Evolutionary conservation across 2,888 invertebrate genomes (phyloP).

Genomic region (Plemyria rubiginata): DNA sequence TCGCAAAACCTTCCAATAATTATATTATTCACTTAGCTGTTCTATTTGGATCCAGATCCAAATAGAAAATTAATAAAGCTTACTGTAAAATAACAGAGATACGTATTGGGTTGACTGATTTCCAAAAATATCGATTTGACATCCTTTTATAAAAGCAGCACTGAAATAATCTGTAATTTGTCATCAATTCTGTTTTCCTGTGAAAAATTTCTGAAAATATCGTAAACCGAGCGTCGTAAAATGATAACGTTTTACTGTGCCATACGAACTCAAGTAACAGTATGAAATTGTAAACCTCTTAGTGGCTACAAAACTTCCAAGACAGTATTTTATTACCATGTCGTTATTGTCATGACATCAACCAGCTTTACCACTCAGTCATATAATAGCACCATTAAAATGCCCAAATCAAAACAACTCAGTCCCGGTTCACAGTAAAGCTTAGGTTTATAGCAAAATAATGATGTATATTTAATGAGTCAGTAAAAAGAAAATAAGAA

Average conservation of each 20-base stretch:
- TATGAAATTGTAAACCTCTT: constrained; percentile 17
- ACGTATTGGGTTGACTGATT: background rate
- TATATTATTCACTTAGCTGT: too few relatives aligned
- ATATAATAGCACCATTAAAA: constrained; percentile 12
- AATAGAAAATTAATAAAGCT: too few relatives aligned
- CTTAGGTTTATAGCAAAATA: background rate
- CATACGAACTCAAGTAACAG: constrained; percentile 17
- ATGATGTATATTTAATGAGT: constrained; percentile 4
- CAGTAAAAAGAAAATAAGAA: background rate
- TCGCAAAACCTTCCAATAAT: too few relatives aligned
- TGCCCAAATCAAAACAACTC: constrained; percentile 20
- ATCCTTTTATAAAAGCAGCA: background rate
- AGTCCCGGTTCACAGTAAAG: background rate
- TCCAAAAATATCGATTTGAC: background rate
- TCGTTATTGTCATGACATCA: constrained; percentile 19
- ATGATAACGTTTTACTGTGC: constrained; percentile 19
- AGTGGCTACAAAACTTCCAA: constrained; percentile 8
- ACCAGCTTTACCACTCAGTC: constrained; percentile 15
- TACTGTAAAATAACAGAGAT: too few relatives aligned
- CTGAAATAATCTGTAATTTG: constrained; percentile 17
- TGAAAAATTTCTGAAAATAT: constrained; percentile 22
- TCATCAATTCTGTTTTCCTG: constrained; percentile 17
- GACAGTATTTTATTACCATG: constrained; percentile 19
- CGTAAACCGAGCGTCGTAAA: constrained; percentile 21
- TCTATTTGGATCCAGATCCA: too few relatives aligned